Evolutionary conservation across 2,113 vertebrate species (phyloP).

Genomic region (Pelobates fuscus): DNA sequence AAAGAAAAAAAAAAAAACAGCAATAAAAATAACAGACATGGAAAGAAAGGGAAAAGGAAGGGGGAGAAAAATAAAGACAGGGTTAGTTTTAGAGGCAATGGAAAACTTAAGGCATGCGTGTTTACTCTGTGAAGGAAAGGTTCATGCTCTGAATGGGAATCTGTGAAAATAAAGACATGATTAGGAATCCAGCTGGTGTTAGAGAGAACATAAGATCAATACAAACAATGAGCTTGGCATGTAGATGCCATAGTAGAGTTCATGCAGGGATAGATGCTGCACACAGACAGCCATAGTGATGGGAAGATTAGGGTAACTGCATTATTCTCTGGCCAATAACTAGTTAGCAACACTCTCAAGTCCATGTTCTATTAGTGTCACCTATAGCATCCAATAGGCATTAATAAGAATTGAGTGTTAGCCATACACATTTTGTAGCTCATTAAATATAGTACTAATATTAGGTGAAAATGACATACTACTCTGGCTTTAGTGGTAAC

Average conservation of each 20-base stretch:
- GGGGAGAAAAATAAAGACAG: conserved; percentile 91
- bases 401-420: background rate
- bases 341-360: background rate
- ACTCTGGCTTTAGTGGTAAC: no score
- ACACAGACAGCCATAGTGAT: conserved; percentile 46
- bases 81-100: conserved; percentile 91
- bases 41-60: conserved; percentile 55
- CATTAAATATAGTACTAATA: background rate
- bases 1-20: conserved; percentile 64
- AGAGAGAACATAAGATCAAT: conserved; percentile 45
- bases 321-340: background rate
- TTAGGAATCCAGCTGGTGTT: conserved; percentile 52
- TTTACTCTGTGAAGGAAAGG: conserved; percentile 76
- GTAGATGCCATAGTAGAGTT: conserved; percentile 50
- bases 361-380: background rate
- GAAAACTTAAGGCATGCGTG: conserved; percentile 81
- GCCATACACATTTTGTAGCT: background rate
- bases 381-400: background rate
- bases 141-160: conserved; percentile 83
- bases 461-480: no score
- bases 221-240: conserved; percentile 49
- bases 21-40: conserved; percentile 70
- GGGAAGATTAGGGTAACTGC: conserved; percentile 32
- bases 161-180: conserved; percentile 68
- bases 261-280: conserved; percentile 51